Base-by-base conservation (phyloP, 1,140 invertebrate genomes). In the Acromyrmex echinatior region DNA sequence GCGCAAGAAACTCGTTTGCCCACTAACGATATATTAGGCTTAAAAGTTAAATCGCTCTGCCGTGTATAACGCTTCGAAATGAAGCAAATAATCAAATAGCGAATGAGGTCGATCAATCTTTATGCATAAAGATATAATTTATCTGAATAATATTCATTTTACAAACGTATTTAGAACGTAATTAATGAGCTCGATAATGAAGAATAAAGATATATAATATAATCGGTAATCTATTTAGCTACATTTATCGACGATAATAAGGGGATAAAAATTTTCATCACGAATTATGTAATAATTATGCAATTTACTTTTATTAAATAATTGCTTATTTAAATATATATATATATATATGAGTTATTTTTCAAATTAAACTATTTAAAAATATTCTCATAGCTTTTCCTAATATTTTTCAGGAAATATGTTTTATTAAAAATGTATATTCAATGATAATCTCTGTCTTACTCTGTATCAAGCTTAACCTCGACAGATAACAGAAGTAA, bases 1-100 rank as follows among this genome's bases (percentile, higher is more conserved):
- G 51, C 28, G 78, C 78, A 80, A 80, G 63, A 70, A 80, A 31
- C 63, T 80, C 78, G 28, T 80, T 68, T 66, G 62, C 62, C 18
- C 39, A 31, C 18, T 51, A 31, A 66, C 62, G 77, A 79, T 79
- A 79, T 51, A 79, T 79, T 70, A 70, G 65, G 65, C 78, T 81
- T 81, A 71, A 56, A 81, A 71, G 31, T 81, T 81, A 56, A 71
- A 81, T 81, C 65, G 49, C 31, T 53, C 65, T 3, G 45, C 78
- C 45, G 31, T 35, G 65, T 71, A 49, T 25, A 25, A 53, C 63
- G 25, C 58, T 62, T 21, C 35, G 58, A 78, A 39, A 65, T 28
- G 60, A 60, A 49, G 58, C 21, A 45, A 62, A 63, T 78, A 35
- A 70, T 35, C n/a, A 7, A 66, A 70, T 80, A 49, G n/a, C 18